Conservation (phyloP, 1,140 invertebrate species). For the Macrosteles quadrilineatus region DNA sequence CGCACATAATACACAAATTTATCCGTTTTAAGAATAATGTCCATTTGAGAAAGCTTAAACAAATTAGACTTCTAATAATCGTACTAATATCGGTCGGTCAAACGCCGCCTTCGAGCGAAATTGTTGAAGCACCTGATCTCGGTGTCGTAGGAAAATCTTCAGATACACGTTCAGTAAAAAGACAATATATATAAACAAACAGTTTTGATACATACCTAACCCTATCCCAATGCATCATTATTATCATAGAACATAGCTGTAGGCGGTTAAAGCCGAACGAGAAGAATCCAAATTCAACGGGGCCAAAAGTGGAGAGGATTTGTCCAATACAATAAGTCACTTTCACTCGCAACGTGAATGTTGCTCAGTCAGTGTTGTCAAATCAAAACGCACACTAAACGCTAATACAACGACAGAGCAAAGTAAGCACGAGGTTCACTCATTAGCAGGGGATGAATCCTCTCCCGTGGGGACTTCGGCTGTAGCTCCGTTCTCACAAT, state of each 20-base stretch:
- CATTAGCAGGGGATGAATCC: neutral
- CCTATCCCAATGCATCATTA: constrained; percentile 14
- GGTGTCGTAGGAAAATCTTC: neutral
- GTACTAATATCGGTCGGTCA: neutral
- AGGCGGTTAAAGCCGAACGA: constrained; percentile 13
- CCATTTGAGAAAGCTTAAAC: constrained; percentile 13
- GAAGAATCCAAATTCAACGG: neutral
- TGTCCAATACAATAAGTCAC: too few species aligned
- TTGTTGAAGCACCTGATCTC: neutral
- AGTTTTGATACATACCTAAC: constrained; percentile 17
- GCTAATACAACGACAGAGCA: neutral
- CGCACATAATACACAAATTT: constrained; percentile 18
- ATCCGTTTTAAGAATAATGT: constrained; percentile 10
- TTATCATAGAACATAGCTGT: neutral
- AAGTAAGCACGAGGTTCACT: neutral
- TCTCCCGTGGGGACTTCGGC: neutral
- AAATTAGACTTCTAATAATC: constrained; percentile 10
- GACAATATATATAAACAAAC: constrained; percentile 22
- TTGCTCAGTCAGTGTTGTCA: too few species aligned
- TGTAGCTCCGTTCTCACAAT: neutral
- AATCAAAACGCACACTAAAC: too few species aligned
- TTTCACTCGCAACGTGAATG: too few species aligned
- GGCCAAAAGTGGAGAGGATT: too few species aligned
- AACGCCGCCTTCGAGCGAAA: neutral
- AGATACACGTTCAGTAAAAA: constrained; percentile 23